These are phyloP conservation scores for Epinephelus cyanopodus DNA, from an alignment of 2,113 vertebrate species.

Conservation along the genomic window DNA sequence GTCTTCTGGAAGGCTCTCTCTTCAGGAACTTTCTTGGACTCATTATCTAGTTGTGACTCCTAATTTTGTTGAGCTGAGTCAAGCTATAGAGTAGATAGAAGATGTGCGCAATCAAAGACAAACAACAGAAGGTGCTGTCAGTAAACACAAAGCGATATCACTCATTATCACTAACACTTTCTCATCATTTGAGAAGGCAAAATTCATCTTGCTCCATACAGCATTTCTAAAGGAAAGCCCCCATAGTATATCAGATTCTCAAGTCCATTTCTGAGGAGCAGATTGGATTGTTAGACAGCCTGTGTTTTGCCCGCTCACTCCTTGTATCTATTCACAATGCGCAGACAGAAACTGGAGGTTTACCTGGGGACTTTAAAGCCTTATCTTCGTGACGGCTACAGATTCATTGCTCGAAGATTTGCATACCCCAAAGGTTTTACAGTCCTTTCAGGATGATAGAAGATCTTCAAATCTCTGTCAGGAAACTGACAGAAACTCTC, in stretches of 20 bases:
- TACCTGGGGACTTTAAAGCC: slow-evolving; percentile 63
- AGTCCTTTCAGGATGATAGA: slow-evolving; percentile 49
- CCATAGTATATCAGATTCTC: slow-evolving; percentile 1
- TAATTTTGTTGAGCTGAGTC: slow-evolving; percentile 16
- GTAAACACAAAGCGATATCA: slow-evolving; percentile 4
- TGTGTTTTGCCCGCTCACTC: slow-evolving; percentile 29
- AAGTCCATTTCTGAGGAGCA: slow-evolving; percentile 20
- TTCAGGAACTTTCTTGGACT: slow-evolving; percentile 4
- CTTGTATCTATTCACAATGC: slow-evolving; percentile 19
- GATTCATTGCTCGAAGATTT: slow-evolving; percentile 69
- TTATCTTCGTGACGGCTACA: slow-evolving; percentile 51
- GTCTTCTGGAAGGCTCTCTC: neutral
- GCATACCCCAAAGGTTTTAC: slow-evolving; percentile 66
- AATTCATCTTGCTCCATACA: neutral
- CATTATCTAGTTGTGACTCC: slow-evolving; percentile 10
- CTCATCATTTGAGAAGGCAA: neutral
- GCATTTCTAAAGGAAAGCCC: slow-evolving; percentile 15
- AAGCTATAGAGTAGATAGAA: neutral
- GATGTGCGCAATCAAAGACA: too few species aligned
- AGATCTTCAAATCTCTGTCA: slow-evolving; percentile 60
- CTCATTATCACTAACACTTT: neutral
- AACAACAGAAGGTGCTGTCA: too few species aligned
- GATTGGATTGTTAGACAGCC: slow-evolving; percentile 17
- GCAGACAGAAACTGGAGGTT: slow-evolving; percentile 33
- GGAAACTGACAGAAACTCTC: slow-evolving; percentile 42